phyloP scores from a whole-genome alignment of 2,113 vertebrate genomes.

The Pica pica region DNA sequence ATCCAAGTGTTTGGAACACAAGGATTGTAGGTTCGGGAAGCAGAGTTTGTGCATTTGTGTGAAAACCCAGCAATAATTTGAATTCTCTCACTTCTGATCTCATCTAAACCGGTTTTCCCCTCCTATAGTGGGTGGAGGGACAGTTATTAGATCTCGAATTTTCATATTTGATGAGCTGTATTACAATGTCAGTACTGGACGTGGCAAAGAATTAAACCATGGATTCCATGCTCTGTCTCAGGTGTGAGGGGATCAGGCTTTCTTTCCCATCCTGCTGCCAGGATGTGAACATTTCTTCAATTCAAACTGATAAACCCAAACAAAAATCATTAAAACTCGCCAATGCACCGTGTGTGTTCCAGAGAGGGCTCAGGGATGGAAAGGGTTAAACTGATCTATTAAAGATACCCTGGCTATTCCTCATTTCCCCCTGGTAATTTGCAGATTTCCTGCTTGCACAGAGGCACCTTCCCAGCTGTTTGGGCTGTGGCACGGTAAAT shows the following conservation, averaged over 20 bases:
- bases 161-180: neutral
- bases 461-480: neutral
- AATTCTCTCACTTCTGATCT: neutral
- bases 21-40: neutral
- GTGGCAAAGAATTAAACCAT: neutral
- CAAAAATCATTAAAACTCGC: neutral
- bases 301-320: neutral
- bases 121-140: neutral
- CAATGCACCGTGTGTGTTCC: accelerated
- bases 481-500: neutral
- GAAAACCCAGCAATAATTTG: neutral
- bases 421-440: neutral
- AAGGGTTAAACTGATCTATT: neutral
- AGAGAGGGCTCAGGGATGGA: neutral
- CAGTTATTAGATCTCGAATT: neutral
- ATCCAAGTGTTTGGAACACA: neutral
- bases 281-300: neutral
- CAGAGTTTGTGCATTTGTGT: neutral
- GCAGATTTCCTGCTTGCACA: neutral
- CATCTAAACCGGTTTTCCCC: neutral
- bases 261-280: neutral
- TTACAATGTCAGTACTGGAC: neutral
- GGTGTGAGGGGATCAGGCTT: neutral
- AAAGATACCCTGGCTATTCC: accelerated
- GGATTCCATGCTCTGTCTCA: neutral